Evolutionary conservation across 2,888 invertebrate genomes (phyloP), one percentile per base, ranked within the genome.

Genomic region (Acrobasis repandana): DNA sequence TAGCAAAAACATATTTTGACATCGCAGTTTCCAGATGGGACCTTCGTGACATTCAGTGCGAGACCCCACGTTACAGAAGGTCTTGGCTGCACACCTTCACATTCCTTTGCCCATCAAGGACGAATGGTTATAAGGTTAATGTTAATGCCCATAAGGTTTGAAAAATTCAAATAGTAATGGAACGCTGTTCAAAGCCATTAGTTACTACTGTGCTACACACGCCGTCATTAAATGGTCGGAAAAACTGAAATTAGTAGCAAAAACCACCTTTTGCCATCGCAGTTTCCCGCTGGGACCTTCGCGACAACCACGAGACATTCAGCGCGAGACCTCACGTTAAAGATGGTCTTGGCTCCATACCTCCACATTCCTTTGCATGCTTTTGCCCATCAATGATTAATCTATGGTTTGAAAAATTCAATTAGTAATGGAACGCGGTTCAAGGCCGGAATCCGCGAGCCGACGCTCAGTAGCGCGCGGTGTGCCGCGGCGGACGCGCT

Each of bases 101-200:
- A 10, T 9, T 36, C 2, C 36, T 3, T 11, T 14, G 18, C 57
- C 16, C 10, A 9, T 3, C 10, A 48, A 16, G 15, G n/a, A 20
- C 11, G n/a, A 49, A 20, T 58, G n/a, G n/a, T n/a, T n/a, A n/a
- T n/a, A n/a, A n/a, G n/a, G n/a, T n/a, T n/a, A n/a, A n/a, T n/a
- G n/a, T n/a, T n/a, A n/a, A n/a, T n/a, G n/a, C n/a, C n/a, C n/a
- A 14, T 49, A 58, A 36, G 58, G 49, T 58, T 49, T 58, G 49
- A 50, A 49, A 58, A 58, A 50, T 58, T 58, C 48, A 58, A 58
- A 58, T 18, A 15, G 51, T 43, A 51, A 59, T 51, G 51, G 50
- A 59, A 59, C 43, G 10, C 66, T 51, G 66, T 69, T 66, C 74
- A 72, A 74, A 70, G 73, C 63, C n/a, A n/a, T n/a, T n/a, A n/a